Evolutionary conservation across 2,888 invertebrate genomes (phyloP).

Genomic region (Cosmopolites sordidus): DNA sequence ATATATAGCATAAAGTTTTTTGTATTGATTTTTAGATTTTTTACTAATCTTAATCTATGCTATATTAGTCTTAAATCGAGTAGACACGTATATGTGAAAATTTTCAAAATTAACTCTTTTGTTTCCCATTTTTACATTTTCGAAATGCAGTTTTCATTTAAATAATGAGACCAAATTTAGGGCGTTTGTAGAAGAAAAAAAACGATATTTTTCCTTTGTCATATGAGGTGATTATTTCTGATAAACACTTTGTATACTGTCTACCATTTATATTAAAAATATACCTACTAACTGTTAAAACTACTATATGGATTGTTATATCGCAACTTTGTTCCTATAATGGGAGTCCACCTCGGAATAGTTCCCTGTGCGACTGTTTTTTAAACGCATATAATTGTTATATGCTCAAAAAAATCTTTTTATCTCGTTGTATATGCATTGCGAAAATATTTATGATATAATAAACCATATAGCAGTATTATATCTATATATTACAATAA

Average conservation of each 20-base stretch:
- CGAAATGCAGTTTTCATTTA: too few species aligned
- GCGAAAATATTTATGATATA: too few species aligned
- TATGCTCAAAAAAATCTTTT: too few species aligned
- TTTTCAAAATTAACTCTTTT: conserved; percentile 3
- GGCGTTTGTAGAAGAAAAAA: neutral
- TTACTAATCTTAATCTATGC: conserved; percentile 35
- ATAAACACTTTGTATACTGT: conserved; percentile 40
- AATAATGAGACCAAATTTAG: neutral
- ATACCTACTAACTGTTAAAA: conserved; percentile 35
- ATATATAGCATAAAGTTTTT: conserved; percentile 25
- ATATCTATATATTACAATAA: too few species aligned
- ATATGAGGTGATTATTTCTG: conserved; percentile 35
- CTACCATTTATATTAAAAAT: conserved; percentile 37
- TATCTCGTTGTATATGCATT: too few species aligned
- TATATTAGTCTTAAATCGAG: conserved; percentile 27
- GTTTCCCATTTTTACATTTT: too few species aligned
- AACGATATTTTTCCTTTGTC: neutral
- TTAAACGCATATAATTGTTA: too few species aligned
- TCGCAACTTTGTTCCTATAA: too few species aligned
- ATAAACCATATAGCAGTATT: too few species aligned
- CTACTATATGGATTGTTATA: conserved; percentile 7
- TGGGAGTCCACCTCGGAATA: too few species aligned
- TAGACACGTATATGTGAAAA: conserved; percentile 26
- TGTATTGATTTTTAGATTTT: conserved; percentile 36
- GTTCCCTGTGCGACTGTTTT: too few species aligned